phyloP scores from a whole-genome alignment of 2,113 vertebrate species.

The Rhynchomys soricoides region DNA sequence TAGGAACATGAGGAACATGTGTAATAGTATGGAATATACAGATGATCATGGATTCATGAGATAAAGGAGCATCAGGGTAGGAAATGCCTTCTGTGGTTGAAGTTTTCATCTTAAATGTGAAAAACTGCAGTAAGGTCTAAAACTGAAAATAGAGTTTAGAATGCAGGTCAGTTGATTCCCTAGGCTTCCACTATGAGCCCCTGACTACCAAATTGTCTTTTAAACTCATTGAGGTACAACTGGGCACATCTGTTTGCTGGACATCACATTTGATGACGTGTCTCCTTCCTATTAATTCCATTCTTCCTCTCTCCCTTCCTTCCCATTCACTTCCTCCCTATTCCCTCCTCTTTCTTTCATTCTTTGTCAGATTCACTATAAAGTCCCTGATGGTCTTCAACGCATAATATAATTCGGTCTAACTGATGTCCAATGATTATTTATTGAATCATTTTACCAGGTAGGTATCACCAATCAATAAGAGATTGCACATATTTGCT shows the following conservation, averaged over 20 bases:
- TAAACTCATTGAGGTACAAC: not conserved
- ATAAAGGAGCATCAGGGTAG: not conserved
- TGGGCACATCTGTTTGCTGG: not conserved
- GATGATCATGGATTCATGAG: not conserved
- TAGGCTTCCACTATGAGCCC: not conserved
- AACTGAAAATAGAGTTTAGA: not conserved
- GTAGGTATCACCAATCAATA: not conserved
- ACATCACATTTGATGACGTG: constrained; percentile 30
- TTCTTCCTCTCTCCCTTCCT: not conserved
- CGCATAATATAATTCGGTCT: not conserved
- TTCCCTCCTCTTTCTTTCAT: not conserved
- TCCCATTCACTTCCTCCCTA: fast-evolving
- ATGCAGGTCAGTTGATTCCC: not conserved
- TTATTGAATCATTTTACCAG: not conserved
- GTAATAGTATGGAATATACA: not conserved
- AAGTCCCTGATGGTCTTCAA: not conserved
- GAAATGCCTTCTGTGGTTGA: not conserved
- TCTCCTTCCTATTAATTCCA: not conserved
- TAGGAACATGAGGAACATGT: not conserved
- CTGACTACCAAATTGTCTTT: not conserved
- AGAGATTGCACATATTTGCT: not conserved
- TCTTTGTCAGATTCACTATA: not conserved
- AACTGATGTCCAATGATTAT: not conserved
- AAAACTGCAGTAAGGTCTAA: not conserved
- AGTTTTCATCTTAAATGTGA: not conserved